Base-by-base conservation (phyloP, 2,113 vertebrate genomes). In the Tupaia tana region DNA sequence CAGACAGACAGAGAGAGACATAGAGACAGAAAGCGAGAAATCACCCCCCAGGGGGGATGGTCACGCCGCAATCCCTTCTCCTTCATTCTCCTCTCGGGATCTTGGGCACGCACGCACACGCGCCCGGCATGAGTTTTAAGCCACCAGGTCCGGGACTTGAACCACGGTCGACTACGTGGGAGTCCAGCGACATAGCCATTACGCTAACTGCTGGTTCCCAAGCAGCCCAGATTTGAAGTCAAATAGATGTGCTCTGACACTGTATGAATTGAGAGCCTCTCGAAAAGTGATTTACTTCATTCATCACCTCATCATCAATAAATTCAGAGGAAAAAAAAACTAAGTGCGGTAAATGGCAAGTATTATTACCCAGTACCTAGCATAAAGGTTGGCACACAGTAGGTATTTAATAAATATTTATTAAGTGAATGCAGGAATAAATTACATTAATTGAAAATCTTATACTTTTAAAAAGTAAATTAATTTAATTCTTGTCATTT, bases 321-420 rank as follows among this genome's bases (percentile, higher is more conserved):
- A 91, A 86, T 81, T 54, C 12, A 64, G 66, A 90, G 73, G 64
- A 86, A 67, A 74, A 70, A 95, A 54, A 27, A 67, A 67, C 69
- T 61, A 82, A 75, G 22, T 75, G 86, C 34, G 61, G 34, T 78
- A 94, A 78, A 25, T 27, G 27, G 56, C 54, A 54, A 84, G 31
- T 77, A 70, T 63, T 61, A 31, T 34, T 81, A 73, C 25, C 18
- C 34, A 34, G 16, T 90, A 77, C 63, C 54, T 78, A 78, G 34
- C 56, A 70, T 56, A 90, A 78, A 75, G 70, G 16, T 25, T 78
- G 64, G 64, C 34, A 70, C 71, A 78, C 27, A 63, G 14, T 75
- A 63, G 22, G 34, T 34, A 56, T 90, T 89, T 77, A 77, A 75
- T 24, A 64, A 25, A 19, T 24, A 14, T 67, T 89, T 75, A 75